Percentiles rank a stretch among this genome's conserved stretches.
Conservation (phyloP, 1,140 invertebrate species). For the Drosophila burlai region DNA sequence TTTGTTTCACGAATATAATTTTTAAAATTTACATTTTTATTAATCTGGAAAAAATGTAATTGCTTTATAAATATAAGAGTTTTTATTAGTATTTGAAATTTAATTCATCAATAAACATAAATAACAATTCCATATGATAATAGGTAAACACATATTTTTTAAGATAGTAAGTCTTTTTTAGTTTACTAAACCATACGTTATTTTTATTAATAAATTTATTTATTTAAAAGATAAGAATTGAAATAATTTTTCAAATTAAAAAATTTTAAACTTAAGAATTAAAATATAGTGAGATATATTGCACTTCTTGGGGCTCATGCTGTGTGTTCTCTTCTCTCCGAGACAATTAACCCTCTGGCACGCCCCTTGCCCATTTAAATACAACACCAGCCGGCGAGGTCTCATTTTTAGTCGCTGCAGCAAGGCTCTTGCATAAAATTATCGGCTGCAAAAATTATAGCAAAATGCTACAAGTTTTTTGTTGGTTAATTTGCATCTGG, state of each 20-base stretch:
- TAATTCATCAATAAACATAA: not conserved
- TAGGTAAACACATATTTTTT: too few relatives aligned
- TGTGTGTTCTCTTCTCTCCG: constrained; percentile 26
- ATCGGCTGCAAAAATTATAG: constrained; percentile 55
- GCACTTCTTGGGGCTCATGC: constrained; percentile 6
- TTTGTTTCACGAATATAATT: too few relatives aligned
- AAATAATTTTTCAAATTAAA: not conserved
- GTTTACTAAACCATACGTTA: too few relatives aligned
- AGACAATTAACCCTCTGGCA: constrained; percentile 27
- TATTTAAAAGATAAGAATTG: too few relatives aligned
- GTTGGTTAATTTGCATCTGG: constrained; percentile 58
- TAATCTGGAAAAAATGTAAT: too few relatives aligned
- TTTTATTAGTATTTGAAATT: too few relatives aligned
- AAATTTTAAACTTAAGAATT: not conserved
- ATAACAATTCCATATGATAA: too few relatives aligned
- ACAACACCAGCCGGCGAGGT: constrained; percentile 23
- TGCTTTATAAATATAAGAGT: too few relatives aligned
- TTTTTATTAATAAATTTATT: too few relatives aligned
- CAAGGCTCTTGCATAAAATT: constrained; percentile 59
- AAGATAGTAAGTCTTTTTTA: too few relatives aligned
- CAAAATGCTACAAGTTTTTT: constrained; percentile 67
- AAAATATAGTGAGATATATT: not conserved
- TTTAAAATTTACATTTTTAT: too few relatives aligned
- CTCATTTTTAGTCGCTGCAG: constrained; percentile 8
- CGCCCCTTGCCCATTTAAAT: not conserved